phyloP scores from a whole-genome alignment of 35 echinoderm and acorn worm species.

The Lytechinus variegatus region DNA sequence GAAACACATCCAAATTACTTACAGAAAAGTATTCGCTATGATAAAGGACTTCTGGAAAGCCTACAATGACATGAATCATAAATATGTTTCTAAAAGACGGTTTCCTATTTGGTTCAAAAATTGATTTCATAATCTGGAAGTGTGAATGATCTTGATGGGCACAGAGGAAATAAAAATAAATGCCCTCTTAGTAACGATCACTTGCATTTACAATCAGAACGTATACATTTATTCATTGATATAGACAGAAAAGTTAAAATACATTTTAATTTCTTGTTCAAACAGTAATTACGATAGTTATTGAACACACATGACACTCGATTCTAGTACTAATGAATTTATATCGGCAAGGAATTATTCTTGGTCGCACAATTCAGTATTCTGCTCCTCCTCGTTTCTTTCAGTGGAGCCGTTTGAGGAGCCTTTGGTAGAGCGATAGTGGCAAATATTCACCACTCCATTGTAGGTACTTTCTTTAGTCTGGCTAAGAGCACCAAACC shows the following conservation, averaged over 20 bases:
- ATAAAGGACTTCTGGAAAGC: neutral
- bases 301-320: neutral
- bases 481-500: conserved; percentile 78
- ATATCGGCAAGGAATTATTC: neutral
- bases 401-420: neutral
- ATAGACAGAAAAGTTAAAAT: too few species aligned
- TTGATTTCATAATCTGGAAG: neutral
- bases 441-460: conserved; percentile 94
- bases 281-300: neutral
- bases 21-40: neutral
- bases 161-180: neutral
- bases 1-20: neutral
- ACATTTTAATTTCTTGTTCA: neutral
- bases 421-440: conserved; percentile 50
- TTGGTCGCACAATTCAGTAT: neutral
- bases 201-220: neutral
- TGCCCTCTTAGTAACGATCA: neutral
- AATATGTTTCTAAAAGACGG: neutral
- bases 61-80: neutral
- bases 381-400: neutral
- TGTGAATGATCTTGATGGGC: neutral
- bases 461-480: conserved; percentile 85
- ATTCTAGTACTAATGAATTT: neutral
- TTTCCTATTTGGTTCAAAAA: neutral
- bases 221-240: neutral